Evolutionary conservation across 35 echinoderm and acorn worm genomes (phyloP).

Genomic region (Lytechinus pictus): DNA sequence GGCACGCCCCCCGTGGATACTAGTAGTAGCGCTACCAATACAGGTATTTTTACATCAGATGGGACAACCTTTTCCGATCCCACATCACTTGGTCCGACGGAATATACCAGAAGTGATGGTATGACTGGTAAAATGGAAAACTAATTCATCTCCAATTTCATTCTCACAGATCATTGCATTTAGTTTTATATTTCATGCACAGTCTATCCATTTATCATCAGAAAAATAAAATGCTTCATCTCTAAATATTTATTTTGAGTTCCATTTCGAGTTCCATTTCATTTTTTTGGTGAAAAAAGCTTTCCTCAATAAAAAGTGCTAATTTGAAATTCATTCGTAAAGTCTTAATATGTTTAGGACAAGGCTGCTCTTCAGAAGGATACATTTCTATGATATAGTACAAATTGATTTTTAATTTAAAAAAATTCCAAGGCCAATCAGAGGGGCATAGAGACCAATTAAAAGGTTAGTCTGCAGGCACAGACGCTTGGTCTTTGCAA

Average conservation of each 20-base stretch:
- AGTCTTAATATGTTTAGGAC: too few species aligned
- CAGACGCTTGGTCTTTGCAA: too few species aligned
- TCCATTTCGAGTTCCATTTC: not conserved
- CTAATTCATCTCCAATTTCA: not conserved
- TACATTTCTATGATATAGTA: too few species aligned
- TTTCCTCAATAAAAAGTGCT: too few species aligned
- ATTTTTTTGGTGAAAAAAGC: not conserved
- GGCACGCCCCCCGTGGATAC: not conserved
- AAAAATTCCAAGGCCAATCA: too few species aligned
- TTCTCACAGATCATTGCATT: not conserved
- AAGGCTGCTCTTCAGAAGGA: too few species aligned
- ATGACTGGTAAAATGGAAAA: not conserved
- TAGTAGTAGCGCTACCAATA: not conserved
- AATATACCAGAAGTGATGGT: not conserved
- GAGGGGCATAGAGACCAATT: too few species aligned
- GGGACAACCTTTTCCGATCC: not conserved
- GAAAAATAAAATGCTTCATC: too few species aligned
- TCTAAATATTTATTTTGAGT: not conserved
- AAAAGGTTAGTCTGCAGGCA: too few species aligned
- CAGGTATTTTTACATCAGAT: not conserved
- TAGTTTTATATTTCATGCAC: not conserved
- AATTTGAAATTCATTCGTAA: too few species aligned
- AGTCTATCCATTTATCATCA: not conserved
- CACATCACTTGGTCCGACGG: not conserved
- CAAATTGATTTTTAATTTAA: too few species aligned